Evolutionary conservation across 2,888 invertebrate species (phyloP).

Genomic region (Archips crataeganus): DNA sequence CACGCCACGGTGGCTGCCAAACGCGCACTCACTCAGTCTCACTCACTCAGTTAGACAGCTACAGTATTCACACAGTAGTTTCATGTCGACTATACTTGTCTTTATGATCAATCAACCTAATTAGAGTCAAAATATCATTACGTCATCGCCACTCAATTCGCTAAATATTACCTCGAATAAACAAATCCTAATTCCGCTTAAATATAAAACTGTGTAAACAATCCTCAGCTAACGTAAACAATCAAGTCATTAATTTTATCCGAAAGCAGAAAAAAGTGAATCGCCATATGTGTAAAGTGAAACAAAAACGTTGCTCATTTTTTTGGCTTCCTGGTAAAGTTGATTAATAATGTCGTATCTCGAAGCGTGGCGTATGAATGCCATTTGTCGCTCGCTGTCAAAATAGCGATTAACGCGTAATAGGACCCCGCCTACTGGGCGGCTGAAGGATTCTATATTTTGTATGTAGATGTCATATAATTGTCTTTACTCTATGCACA

Average conservation of each 20-base stretch:
- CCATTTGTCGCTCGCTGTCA: constrained; percentile 82
- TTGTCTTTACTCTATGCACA: too few species aligned
- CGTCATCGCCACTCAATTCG: constrained; percentile 60
- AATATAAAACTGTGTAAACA: constrained; percentile 31
- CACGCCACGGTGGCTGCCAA: too few species aligned
- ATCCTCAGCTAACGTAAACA: constrained; percentile 37
- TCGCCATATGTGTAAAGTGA: constrained; percentile 64
- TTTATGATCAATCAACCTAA: not conserved
- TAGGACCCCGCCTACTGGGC: constrained; percentile 74
- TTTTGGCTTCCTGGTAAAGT: constrained; percentile 64
- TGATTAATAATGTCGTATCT: constrained; percentile 62
- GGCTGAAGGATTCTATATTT: constrained; percentile 46
- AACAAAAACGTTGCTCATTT: constrained; percentile 59
- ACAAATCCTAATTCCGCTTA: constrained; percentile 14
- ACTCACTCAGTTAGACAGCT: too few species aligned
- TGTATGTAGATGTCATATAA: too few species aligned
- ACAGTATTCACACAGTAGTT: too few species aligned
- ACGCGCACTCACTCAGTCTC: too few species aligned
- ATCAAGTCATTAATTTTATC: constrained; percentile 46
- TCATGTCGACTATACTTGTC: too few species aligned
- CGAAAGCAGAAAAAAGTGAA: constrained; percentile 50
- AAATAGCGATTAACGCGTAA: constrained; percentile 79
- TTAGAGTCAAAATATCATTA: not conserved
- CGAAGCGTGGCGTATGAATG: constrained; percentile 59
- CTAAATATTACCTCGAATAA: constrained; percentile 39